Base-by-base conservation (phyloP, 2,888 invertebrate genomes). In the Eutolmus rufibarbis region DNA sequence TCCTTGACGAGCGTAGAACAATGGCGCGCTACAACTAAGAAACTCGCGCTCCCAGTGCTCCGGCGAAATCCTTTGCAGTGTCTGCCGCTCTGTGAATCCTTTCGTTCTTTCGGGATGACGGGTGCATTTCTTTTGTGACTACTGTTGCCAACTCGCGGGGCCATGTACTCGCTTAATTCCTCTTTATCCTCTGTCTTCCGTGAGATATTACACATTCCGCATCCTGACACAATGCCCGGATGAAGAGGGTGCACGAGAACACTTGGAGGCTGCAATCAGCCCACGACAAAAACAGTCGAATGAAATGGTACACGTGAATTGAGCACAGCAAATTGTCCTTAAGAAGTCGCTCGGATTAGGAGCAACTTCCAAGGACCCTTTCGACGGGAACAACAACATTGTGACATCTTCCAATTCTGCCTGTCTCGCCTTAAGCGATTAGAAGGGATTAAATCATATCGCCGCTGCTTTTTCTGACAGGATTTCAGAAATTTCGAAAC, bases 201-300 rank as follows among this genome's bases (percentile, higher is more conserved):
- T 78, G 78, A 78, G 43, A 78, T 78, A 78, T 78, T 78, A 78
- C 78, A 43, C 78, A 81, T 81, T 56, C n/a, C 19, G 31, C 51
- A 56, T 56, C 31, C 56, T 23, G 56, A 81, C 51, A 81, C 51
- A 81, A 81, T 81, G 56, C 81, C 31, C 14, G 81, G 51, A 81
- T 81, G 81, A 81, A 81, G 81, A 81, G 81, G 56, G 81, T 81
- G 56, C 5, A 81, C 31, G 31, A 81, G 81, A 81, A 81, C 81
- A 81, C 81, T 81, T 81, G 23, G 34, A 81, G 34, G 56, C 81
- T 81, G 34, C 81, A 56, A 81, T 56, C 56, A 81, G 51, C 51
- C 56, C 56, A 56, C 56, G 56, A 81, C 81, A 81, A 81, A 81
- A 81, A 56, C 81, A 81, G 51, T 19, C 78, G 43, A 78, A 43